Evolutionary conservation across 2,888 invertebrate species (phyloP), one percentile per base, ranked within the genome.

Genomic region (Xiphydria camelus): DNA sequence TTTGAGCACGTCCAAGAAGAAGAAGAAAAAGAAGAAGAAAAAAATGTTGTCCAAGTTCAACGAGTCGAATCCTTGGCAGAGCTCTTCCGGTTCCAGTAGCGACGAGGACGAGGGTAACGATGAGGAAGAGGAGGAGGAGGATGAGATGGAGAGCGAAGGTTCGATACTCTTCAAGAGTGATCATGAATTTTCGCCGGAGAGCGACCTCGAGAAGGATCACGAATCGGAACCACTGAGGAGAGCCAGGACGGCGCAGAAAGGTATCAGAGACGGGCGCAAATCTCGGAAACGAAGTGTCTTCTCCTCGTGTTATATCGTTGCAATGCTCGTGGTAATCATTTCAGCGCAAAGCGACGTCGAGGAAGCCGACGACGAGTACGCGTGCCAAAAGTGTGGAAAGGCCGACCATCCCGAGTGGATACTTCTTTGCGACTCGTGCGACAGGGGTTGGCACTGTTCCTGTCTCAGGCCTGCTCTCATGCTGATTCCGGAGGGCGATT

Each of bases 351-450:
- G 55, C n/a, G 72, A 74, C 36, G 69, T 68, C 1, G 58, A 54
- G 31, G 64, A 64, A 18, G 51, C 61, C 19, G 65, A 63, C 3
- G 85, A 84, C 53, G 89, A 89, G 47, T 91, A 89, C 14, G 87
- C 88, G 12, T 99, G 98, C 76, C 85, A 87, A 66, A 90, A 90
- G 57, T 99, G 98, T 75, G 86, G 87, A 9, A 91, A 93, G 76
- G 86, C 86, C 0, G 92, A 94, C 75, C 94, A 96, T 75, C 96
- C 97, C 0, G 96, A 98, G 76, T 95, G 94, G 94, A 94, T 99
- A 64, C 78, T 99, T 41, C 78, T 99, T 26, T 99, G 98, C 72
- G 98, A 99, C 78, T 83, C 83, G 55, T 99, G 98, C 76, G 96
- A 99, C 76, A 85, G 83, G 51, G 97, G 97, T n/a, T 97, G 94